phyloP scores from a whole-genome alignment of 2,113 vertebrate genomes.

The Gavialis gangeticus region DNA sequence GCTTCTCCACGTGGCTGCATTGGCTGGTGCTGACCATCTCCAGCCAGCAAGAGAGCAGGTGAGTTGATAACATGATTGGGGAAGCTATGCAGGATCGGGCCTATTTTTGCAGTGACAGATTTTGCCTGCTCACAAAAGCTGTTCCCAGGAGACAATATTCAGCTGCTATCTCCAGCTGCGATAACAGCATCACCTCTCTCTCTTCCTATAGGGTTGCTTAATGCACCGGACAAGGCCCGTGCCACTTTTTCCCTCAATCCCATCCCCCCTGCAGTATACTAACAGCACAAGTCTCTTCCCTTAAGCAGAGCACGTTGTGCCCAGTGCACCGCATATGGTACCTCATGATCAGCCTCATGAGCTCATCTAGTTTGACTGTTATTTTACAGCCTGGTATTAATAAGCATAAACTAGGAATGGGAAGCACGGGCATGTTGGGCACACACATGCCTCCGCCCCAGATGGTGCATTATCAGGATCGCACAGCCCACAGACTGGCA shows the following conservation, averaged over 20 bases:
- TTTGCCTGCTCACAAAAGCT: background rate
- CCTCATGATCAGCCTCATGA: slow-evolving; percentile 57
- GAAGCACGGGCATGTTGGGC: slow-evolving; percentile 46
- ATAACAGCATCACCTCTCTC: background rate
- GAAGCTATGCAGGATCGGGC: background rate
- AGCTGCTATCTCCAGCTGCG: background rate
- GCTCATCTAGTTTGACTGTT: slow-evolving; percentile 74
- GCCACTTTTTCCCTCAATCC: background rate
- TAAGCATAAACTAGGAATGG: slow-evolving; percentile 69
- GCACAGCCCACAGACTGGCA: background rate
- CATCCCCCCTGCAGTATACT: background rate
- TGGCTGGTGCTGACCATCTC: background rate
- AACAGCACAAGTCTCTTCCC: background rate
- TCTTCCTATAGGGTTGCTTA: fast-evolving
- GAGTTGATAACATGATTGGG: background rate
- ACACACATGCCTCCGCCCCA: slow-evolving; percentile 58
- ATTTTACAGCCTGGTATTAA: slow-evolving; percentile 80
- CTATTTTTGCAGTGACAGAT: background rate
- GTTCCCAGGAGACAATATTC: background rate
- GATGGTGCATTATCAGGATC: slow-evolving; percentile 60
- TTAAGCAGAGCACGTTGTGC: background rate
- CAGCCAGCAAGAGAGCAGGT: background rate
- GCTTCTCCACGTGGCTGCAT: fast-evolving
- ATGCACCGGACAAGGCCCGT: background rate
- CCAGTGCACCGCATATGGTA: slow-evolving; percentile 59